Conservation (phyloP, 1,140 invertebrate species). For the Drosophila parvula region DNA sequence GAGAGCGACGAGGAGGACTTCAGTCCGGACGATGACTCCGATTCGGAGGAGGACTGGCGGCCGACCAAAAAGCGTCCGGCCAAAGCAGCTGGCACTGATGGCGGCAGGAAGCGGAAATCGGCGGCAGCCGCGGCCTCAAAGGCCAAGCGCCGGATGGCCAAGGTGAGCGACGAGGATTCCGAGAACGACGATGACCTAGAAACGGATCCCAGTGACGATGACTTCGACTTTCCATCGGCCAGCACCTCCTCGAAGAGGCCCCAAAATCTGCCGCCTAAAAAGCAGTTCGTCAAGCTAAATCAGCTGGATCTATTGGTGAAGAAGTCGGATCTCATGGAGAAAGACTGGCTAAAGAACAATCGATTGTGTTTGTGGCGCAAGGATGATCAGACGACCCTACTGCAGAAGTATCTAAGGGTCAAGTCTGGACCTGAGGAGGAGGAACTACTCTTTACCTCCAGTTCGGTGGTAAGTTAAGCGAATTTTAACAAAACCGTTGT, state of each 20-base stretch:
- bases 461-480: constrained; percentile 71
- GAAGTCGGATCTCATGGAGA: constrained; percentile 59
- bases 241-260: constrained; percentile 53
- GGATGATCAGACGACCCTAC: constrained; percentile 72
- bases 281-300: constrained; percentile 61
- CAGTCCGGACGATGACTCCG: constrained; percentile 76
- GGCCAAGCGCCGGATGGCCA: constrained; percentile 58
- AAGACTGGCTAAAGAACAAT: constrained; percentile 67
- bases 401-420: constrained; percentile 78
- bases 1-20: constrained; percentile 82
- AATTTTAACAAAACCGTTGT: neutral
- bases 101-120: constrained; percentile 66
- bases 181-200: constrained; percentile 56
- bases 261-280: constrained; percentile 70
- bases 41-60: constrained; percentile 83
- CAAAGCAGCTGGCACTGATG: constrained; percentile 51
- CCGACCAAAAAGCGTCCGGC: constrained; percentile 72
- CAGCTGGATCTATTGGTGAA: constrained; percentile 71
- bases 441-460: constrained; percentile 77
- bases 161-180: constrained; percentile 67
- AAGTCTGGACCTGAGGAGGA: constrained; percentile 62
- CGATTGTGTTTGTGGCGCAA: constrained; percentile 79
- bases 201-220: constrained; percentile 66
- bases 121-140: constrained; percentile 37
- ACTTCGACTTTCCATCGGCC: constrained; percentile 49